Evolutionary conservation across 1,140 invertebrate species (phyloP), one percentile per base, ranked within the genome.

Genomic region (Hycleus cichorii): DNA sequence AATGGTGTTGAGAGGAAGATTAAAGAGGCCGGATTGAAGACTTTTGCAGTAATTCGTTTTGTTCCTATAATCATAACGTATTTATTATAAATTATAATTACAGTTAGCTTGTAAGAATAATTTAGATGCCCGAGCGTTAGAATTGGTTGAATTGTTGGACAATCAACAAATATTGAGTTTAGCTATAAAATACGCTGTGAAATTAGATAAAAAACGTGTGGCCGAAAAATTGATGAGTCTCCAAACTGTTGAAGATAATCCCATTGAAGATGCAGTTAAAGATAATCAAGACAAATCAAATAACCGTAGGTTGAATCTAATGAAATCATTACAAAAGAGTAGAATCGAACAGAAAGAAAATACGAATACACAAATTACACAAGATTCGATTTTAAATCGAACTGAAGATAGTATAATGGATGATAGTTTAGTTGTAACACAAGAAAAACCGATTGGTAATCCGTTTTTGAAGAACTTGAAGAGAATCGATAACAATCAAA

Each of bases 151-250:
- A 65, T 76, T 94, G 65, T 84, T 97, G 71, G 82, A 83, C 9
- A 86, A 87, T 62, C 78, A 84, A 2, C 83, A 87, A 45, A 78
- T 93, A 0, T 71, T 95, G 39, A 87, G 91, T 64, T 75, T 94
- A 26, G 92, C 91, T 3, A 85, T 92, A 3, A 92, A 91, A 66
- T 97, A 95, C 75, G 89, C 92, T 3, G 83, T 83, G 3, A 84
- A 88, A 58, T 74, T 88, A 0, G 85, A 86, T 39, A 83, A 84
- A 65, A 81, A 85, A 48, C 83, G 88, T 60, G 77, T 97, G 25
- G 89, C 87, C 0, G 87, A 93, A 62, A 87, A 84, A 71, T 73
- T 91, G 32, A 68, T 74, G 7, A 75, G 40, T 27, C 32, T 45
- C 4, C 5, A 42, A 42, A 8, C 3, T 8, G 10, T 9, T 42